A percentile compares a stretch with the other conserved stretches of the same genome.
phyloP scores from a whole-genome alignment of 2,113 vertebrate genomes.

The Tenebrosternarchus preto region DNA sequence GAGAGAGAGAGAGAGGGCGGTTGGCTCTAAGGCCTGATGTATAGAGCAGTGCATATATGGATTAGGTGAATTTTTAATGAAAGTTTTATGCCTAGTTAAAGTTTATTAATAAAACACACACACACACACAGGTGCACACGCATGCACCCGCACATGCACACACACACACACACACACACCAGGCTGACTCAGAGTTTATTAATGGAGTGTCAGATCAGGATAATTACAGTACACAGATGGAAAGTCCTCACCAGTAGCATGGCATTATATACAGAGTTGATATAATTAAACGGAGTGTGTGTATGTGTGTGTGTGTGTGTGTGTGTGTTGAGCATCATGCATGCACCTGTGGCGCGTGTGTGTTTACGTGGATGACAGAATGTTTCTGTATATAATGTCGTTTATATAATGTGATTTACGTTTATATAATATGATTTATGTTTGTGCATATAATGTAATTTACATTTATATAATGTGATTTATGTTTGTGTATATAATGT shows the following conservation, averaged over 20 bases:
- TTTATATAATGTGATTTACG: too few species aligned
- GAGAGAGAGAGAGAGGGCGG: constrained; percentile 58
- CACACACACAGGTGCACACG: constrained; percentile 4
- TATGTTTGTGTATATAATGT: too few species aligned
- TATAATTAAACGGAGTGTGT: background rate
- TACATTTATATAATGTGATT: too few species aligned
- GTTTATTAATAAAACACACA: constrained; percentile 68
- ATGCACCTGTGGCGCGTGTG: too few species aligned
- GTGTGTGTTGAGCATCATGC: background rate
- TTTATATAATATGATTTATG: too few species aligned
- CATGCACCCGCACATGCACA: background rate
- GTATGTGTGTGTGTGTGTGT: background rate
- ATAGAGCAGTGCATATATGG: constrained; percentile 36
- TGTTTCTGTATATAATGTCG: too few species aligned
- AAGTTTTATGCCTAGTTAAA: constrained; percentile 68
- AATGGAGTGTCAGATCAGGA: constrained; percentile 68
- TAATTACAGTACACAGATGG: constrained; percentile 77
- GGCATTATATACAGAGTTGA: constrained; percentile 57
- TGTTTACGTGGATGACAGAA: too few species aligned
- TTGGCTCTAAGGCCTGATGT: constrained; percentile 49
- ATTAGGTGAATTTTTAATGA: constrained; percentile 54
- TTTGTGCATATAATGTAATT: too few species aligned
- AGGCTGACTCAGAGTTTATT: constrained; percentile 1
- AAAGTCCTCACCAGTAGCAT: constrained; percentile 67
- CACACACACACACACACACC: background rate